Evolutionary conservation across 2,797 vertebrate species (phyloP).

Genomic region (Tamandua tetradactyla): DNA sequence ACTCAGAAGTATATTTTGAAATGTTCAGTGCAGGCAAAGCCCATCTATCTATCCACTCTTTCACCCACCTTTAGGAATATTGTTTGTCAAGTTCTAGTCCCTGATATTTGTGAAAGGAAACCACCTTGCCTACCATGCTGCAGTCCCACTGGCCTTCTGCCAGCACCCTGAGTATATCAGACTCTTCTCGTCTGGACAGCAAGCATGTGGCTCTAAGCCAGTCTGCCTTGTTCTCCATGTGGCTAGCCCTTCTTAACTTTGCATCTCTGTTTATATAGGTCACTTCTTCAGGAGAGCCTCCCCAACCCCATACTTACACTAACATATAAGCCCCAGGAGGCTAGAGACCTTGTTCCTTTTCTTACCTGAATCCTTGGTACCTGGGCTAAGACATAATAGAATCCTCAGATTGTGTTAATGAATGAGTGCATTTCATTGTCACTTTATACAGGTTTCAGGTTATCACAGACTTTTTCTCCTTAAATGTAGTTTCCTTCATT

Average conservation of each 20-base stretch:
- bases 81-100: neutral
- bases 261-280: neutral
- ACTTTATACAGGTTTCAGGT: conserved; percentile 1
- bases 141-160: neutral
- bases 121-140: neutral
- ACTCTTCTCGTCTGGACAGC: neutral
- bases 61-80: neutral
- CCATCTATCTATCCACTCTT: neutral
- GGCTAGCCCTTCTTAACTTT: neutral
- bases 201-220: neutral
- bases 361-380: neutral
- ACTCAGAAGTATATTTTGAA: neutral
- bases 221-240: neutral
- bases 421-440: neutral
- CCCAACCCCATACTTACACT: neutral
- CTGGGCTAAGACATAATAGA: neutral
- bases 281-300: neutral
- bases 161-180: neutral
- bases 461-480: neutral
- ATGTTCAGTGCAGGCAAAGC: neutral
- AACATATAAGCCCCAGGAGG: neutral
- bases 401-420: neutral
- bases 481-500: neutral
- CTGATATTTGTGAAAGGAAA: neutral
- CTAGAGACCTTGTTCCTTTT: neutral